A percentile compares a stretch with the other conserved stretches of the same genome.
Evolutionary conservation across 2,797 vertebrate species (phyloP).

Genomic region (Gymnothorax javanicus): DNA sequence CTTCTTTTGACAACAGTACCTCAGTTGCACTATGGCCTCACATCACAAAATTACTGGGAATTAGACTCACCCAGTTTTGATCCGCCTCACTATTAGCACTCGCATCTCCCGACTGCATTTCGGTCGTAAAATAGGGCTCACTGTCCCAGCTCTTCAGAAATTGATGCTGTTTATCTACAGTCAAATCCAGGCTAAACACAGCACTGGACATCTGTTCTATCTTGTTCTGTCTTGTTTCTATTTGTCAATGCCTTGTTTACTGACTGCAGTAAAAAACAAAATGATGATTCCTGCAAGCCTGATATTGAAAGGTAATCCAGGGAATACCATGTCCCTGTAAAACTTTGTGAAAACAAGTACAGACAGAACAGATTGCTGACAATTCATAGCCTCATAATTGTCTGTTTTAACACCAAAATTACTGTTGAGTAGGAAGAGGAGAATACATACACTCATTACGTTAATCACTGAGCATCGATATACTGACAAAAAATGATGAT

Average conservation of each 20-base stretch:
- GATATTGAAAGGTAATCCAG: not conserved
- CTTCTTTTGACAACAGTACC: too few species aligned
- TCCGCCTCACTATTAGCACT: too few species aligned
- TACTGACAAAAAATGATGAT: not conserved
- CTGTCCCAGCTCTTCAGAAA: too few species aligned
- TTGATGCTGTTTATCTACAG: not conserved
- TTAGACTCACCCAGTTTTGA: too few species aligned
- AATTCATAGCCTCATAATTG: not conserved
- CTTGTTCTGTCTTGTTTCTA: not conserved
- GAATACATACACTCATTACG: conserved; percentile 13
- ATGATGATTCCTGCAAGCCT: not conserved
- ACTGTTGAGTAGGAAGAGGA: not conserved
- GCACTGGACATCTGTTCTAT: not conserved
- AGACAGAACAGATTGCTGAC: not conserved
- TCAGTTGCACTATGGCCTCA: too few species aligned
- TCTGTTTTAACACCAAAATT: conserved; percentile 14
- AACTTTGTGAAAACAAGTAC: not conserved
- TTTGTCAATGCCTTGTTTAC: not conserved
- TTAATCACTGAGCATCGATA: conserved; percentile 9
- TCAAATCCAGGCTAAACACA: not conserved
- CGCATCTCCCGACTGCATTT: too few species aligned
- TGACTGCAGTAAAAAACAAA: not conserved
- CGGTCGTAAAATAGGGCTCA: too few species aligned
- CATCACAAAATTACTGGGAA: too few species aligned
- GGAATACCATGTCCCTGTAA: not conserved